Evolutionary conservation across 1,140 invertebrate genomes (phyloP).

Genomic region (Metaphire vulgaris): DNA sequence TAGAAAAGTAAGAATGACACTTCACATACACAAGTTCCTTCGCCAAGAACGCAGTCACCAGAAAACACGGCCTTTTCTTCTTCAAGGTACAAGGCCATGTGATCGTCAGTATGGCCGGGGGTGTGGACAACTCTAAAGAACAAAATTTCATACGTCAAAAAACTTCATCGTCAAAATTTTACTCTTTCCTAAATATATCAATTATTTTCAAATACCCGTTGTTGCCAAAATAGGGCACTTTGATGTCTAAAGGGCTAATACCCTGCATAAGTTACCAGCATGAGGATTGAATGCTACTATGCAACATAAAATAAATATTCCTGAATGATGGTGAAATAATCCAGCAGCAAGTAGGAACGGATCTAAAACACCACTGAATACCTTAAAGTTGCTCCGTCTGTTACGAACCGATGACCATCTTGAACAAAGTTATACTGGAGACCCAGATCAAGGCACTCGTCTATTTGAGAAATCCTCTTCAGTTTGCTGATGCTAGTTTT

Average conservation of each 20-base stretch:
- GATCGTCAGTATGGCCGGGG: slow-evolving; percentile 93
- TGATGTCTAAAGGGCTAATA: neutral
- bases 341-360: too few relatives aligned
- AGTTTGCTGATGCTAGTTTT: slow-evolving; percentile 62
- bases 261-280: neutral
- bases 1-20: too few relatives aligned
- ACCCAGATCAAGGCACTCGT: slow-evolving; percentile 35
- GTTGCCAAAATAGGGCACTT: neutral
- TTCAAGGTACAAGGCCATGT: slow-evolving; percentile 69
- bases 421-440: slow-evolving; percentile 58
- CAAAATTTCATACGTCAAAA: too few relatives aligned
- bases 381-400: slow-evolving; percentile 78
- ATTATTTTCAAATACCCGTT: too few relatives aligned
- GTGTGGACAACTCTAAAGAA: slow-evolving; percentile 68
- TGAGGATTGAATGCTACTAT: neutral
- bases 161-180: too few relatives aligned
- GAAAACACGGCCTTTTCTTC: slow-evolving; percentile 87
- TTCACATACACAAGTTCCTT: slow-evolving; percentile 30
- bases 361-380: slow-evolving; percentile 33
- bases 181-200: too few relatives aligned
- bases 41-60: slow-evolving; percentile 77
- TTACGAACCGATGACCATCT: slow-evolving; percentile 70
- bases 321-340: neutral
- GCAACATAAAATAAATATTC: neutral
- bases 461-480: slow-evolving; percentile 51